A percentile compares a stretch with the other conserved stretches of the same genome.
These are phyloP conservation scores for Cristatella mucedo DNA, from an alignment of 2,888 invertebrate genomes.

Conservation along the genomic window DNA sequence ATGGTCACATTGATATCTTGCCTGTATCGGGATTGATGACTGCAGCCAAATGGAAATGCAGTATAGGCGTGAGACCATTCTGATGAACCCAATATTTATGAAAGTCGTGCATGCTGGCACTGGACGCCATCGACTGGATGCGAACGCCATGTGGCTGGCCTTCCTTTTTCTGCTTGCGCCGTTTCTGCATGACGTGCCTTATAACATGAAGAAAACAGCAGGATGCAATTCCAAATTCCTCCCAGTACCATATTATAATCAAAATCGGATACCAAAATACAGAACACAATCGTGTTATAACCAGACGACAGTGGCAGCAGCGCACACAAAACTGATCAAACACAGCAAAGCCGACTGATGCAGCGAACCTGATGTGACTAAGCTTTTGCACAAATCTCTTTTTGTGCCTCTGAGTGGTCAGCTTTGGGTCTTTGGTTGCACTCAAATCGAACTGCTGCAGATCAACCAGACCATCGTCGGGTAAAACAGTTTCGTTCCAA, in stretches of 20 bases:
- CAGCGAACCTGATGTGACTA: conserved; percentile 97
- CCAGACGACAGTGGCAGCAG: no score
- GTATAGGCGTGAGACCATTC: conserved; percentile 55
- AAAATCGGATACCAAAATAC: no score
- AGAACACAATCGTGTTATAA: no score
- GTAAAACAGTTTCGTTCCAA: conserved; percentile 92
- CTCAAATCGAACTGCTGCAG: conserved; percentile 45
- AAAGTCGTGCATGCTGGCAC: conserved; percentile 85
- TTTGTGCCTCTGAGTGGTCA: conserved; percentile 80
- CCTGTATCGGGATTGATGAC: conserved; percentile 37
- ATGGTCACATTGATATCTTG: no score
- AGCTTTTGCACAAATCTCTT: conserved; percentile 87
- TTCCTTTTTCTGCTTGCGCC: conserved; percentile 22
- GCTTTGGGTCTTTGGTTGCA: conserved; percentile 42
- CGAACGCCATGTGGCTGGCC: conserved; percentile 21
- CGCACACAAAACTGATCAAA: no score
- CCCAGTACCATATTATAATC: no score
- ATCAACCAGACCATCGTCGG: conserved; percentile 63
- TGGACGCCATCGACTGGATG: conserved; percentile 31
- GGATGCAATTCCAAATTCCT: not conserved
- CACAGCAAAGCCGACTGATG: no score
- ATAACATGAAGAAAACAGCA: conserved; percentile 3
- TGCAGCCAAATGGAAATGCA: conserved; percentile 88
- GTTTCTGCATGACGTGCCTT: conserved; percentile 28
- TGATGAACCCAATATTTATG: conserved; percentile 70